Conservation (phyloP, 1,140 invertebrate genomes). For the Drosophila baimaii region DNA sequence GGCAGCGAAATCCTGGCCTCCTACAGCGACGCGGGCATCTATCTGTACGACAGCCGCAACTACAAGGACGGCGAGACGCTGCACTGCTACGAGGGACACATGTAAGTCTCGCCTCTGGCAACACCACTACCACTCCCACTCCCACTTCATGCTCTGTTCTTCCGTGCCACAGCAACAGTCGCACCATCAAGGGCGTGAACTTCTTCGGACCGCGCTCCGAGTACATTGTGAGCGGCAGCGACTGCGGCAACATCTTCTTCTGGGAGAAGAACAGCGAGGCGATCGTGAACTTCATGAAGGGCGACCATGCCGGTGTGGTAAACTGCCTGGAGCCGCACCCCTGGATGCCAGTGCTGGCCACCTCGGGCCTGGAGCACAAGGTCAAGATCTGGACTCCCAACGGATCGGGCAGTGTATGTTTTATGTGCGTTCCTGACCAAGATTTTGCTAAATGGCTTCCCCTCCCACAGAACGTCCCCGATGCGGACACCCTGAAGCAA, state of each 20-base stretch:
- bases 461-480: conserved; percentile 84
- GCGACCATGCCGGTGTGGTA: conserved; percentile 94
- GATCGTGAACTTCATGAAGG: conserved; percentile 94
- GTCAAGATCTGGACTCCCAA: conserved; percentile 97
- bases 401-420: conserved; percentile 84
- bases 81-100: conserved; percentile 92
- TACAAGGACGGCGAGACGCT: conserved; percentile 86
- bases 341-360: conserved; percentile 93
- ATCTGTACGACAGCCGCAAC: conserved; percentile 91
- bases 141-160: neutral
- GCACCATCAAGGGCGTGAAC: conserved; percentile 96
- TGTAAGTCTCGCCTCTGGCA: conserved; percentile 57
- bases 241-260: conserved; percentile 97
- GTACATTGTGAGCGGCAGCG: conserved; percentile 96
- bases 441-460: neutral
- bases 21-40: conserved; percentile 97
- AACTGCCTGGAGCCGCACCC: conserved; percentile 97
- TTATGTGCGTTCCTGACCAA: neutral
- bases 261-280: conserved; percentile 96
- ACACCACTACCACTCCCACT: no score
- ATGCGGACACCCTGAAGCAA: conserved; percentile 84
- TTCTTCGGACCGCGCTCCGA: conserved; percentile 96
- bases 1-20: conserved; percentile 95
- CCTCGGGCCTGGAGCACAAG: conserved; percentile 92
- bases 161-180: conserved; percentile 86